Conservation (phyloP, 2,113 vertebrate genomes). For the Acanthochromis polyacanthus region DNA sequence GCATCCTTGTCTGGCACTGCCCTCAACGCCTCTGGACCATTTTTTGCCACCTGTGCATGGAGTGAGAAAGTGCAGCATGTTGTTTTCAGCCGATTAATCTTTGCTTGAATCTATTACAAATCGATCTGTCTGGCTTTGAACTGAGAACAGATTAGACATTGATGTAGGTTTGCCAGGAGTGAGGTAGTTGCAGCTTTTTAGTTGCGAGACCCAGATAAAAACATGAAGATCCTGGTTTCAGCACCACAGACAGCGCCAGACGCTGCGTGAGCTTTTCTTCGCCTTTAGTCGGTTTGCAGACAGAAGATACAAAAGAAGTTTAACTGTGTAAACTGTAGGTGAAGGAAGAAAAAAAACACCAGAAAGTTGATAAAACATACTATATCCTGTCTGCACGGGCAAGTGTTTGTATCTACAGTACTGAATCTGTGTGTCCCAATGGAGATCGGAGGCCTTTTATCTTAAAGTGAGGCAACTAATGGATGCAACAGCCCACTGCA, state of each 20-base stretch:
- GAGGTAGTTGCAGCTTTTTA: constrained; percentile 4
- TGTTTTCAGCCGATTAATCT: constrained; percentile 46
- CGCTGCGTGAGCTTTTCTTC: constrained; percentile 2
- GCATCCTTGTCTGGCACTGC: neutral
- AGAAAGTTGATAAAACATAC: constrained; percentile 32
- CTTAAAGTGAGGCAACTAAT: constrained; percentile 69
- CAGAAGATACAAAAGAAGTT: constrained; percentile 28
- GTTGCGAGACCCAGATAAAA: constrained; percentile 5
- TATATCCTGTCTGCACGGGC: constrained; percentile 25
- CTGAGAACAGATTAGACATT: constrained; percentile 50
- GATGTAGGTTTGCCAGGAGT: constrained; percentile 18
- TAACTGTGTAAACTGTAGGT: constrained; percentile 13
- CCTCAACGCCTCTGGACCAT: neutral
- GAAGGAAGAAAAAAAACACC: neutral
- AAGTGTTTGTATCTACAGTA: constrained; percentile 25
- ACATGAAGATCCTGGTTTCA: constrained; percentile 36
- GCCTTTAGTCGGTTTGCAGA: constrained; percentile 19
- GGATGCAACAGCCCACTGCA: constrained; percentile 62
- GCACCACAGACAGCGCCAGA: constrained; percentile 41
- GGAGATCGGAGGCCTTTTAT: constrained; percentile 61
- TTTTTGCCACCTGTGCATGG: neutral
- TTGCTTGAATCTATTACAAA: constrained; percentile 54
- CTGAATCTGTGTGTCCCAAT: constrained; percentile 36
- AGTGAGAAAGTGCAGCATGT: constrained; percentile 21
- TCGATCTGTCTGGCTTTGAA: constrained; percentile 51